Conservation (phyloP, 1,140 invertebrate genomes). For the Drosophila lowei region DNA sequence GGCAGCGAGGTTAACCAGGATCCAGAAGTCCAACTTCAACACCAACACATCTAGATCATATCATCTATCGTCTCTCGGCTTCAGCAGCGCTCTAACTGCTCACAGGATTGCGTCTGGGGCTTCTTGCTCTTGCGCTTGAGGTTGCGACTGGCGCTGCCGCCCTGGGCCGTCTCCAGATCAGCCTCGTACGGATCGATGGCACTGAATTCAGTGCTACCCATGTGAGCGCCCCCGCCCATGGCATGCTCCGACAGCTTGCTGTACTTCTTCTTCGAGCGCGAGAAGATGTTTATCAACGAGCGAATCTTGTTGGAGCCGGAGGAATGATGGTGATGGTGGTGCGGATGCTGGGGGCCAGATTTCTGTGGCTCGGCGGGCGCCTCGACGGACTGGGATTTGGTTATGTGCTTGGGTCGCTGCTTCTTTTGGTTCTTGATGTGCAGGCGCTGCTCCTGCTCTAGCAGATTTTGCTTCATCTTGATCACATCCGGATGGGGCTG, state of each 20-base stretch:
- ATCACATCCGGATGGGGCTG: slow-evolving; percentile 78
- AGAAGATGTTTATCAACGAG: slow-evolving; percentile 61
- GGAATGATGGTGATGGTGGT: slow-evolving; percentile 51
- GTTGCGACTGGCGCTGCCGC: slow-evolving; percentile 8
- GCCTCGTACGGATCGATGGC: slow-evolving; percentile 68
- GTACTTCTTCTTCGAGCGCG: slow-evolving; percentile 71
- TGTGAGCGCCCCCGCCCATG: slow-evolving; percentile 7
- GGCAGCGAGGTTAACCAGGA: slow-evolving; percentile 2
- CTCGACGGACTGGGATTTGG: slow-evolving; percentile 61
- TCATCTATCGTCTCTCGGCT: not conserved
- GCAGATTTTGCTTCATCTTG: slow-evolving; percentile 65
- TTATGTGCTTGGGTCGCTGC: slow-evolving; percentile 49
- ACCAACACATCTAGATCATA: slow-evolving; percentile 21
- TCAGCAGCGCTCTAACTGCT: slow-evolving; percentile 73
- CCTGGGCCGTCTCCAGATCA: slow-evolving; percentile 7
- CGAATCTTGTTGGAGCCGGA: slow-evolving; percentile 54
- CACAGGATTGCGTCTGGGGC: slow-evolving; percentile 73
- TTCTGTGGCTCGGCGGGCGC: slow-evolving; percentile 18
- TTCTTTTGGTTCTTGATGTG: slow-evolving; percentile 57
- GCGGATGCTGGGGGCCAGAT: slow-evolving; percentile 13
- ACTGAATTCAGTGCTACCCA: slow-evolving; percentile 34
- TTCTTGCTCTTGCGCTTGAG: slow-evolving; percentile 64
- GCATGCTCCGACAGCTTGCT: slow-evolving; percentile 69
- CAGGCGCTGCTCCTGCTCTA: slow-evolving; percentile 53
- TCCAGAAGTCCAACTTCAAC: slow-evolving; percentile 25